Evolutionary conservation across 1,140 invertebrate genomes (phyloP), one percentile per base, ranked within the genome.

Genomic region (Linepithema humile): DNA sequence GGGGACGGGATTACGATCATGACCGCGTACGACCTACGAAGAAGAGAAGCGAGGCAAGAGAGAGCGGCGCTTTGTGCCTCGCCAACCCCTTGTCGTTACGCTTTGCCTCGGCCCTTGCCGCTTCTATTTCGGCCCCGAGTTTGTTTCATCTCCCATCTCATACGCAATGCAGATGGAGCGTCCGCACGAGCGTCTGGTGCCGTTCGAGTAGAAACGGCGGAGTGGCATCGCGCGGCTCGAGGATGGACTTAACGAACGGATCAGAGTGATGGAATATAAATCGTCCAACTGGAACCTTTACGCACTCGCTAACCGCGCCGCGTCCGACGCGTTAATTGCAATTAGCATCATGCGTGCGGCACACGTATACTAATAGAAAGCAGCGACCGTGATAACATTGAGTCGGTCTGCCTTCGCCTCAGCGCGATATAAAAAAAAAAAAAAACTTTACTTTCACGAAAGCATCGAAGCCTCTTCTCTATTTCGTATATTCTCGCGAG

Each of bases 91-190:
- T 23, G 12, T 6, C 40, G n/a, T 64, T 64, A 45, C 43, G 26
- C 20, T 53, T 62, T 35, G 60, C 38, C 32, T 57, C 75, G 73
- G 64, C 57, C 73, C 57, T 64, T 62, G 48, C 64, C 48, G 43
- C 75, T 80, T 80, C 64, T 80, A 80, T 80, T 80, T 80, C 38
- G 75, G 75, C 64, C 26, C 23, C 59, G 43, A 65, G 17, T 74
- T 43, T 60, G 29, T 65, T 65, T 77, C 74, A 26, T 65, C 72
- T 74, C 17, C 15, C 55, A 45, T 80, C 40, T 57, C 40, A 29
- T 57, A 57, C 62, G 77, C 83, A 26, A 50, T 67, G 35, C 64
- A 70, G 75, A 80, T 70, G 64, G 35, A 43, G 26, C 48, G 17
- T 55, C 32, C 75, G 64, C 9, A 55, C 1, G 15, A 50, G 40